phyloP scores from a whole-genome alignment of 2,797 vertebrate genomes.

The Synanceia verrucosa region DNA sequence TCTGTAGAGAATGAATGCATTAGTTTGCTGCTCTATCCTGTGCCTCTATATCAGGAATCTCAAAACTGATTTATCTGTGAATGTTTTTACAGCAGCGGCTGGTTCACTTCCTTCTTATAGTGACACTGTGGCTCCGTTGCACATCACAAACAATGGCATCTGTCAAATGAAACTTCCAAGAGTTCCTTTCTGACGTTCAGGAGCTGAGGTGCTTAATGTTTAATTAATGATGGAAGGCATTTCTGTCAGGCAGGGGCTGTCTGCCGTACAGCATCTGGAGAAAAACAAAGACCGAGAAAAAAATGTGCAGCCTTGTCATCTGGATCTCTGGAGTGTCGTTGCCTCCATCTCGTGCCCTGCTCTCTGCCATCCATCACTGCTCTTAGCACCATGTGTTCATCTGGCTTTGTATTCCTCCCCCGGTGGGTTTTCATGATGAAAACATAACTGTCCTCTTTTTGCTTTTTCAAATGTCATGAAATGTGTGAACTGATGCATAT shows the following conservation, averaged over 20 bases:
- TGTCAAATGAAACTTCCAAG: constrained; percentile 20
- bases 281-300: constrained; percentile 34
- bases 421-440: constrained; percentile 19
- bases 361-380: constrained; percentile 39
- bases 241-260: constrained; percentile 13
- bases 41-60: neutral
- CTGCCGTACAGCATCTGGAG: constrained; percentile 53
- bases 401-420: constrained; percentile 11
- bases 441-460: constrained; percentile 9
- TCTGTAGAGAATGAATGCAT: neutral
- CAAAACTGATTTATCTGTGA: neutral
- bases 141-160: constrained; percentile 30
- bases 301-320: constrained; percentile 41
- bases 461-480: constrained; percentile 9
- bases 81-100: neutral
- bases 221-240: constrained; percentile 52
- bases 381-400: constrained; percentile 20
- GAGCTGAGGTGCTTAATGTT: constrained; percentile 49
- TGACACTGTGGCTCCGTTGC: constrained; percentile 2
- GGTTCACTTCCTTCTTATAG: neutral
- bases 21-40: neutral
- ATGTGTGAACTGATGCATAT: constrained; percentile 14
- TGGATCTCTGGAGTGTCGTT: constrained; percentile 43
- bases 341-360: neutral
- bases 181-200: constrained; percentile 5